Conservation (phyloP, 2,113 vertebrate genomes). For the Fulmarus glacialis region DNA sequence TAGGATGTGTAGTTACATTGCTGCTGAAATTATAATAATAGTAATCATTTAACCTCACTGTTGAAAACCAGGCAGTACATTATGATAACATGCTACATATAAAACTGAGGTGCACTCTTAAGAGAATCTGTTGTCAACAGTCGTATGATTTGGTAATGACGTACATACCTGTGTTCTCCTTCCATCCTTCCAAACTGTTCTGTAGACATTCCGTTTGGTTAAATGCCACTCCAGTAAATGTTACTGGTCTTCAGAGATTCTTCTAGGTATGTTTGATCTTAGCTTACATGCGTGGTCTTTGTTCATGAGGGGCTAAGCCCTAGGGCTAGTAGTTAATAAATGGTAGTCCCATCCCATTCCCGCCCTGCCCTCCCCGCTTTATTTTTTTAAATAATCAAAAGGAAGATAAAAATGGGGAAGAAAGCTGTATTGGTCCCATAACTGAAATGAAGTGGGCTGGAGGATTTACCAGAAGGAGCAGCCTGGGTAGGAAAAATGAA, state of each 20-base stretch:
- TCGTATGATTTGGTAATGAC: not conserved
- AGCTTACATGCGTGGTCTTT: not conserved
- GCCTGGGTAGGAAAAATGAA: not conserved
- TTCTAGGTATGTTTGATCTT: not conserved
- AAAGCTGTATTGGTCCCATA: not conserved
- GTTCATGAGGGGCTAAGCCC: not conserved
- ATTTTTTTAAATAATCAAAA: not conserved
- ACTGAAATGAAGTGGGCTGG: not conserved
- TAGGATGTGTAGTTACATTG: not conserved
- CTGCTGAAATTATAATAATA: not conserved
- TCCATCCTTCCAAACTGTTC: not conserved
- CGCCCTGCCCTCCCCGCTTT: rapidly evolving
- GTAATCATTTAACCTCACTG: not conserved
- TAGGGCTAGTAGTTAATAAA: not conserved
- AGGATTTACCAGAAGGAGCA: not conserved
- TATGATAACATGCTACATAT: not conserved
- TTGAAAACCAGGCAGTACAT: not conserved
- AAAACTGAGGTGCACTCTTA: not conserved
- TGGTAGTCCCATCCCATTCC: not conserved
- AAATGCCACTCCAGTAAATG: not conserved
- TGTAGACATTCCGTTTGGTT: not conserved
- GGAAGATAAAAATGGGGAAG: not conserved
- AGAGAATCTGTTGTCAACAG: not conserved
- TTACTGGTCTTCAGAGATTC: not conserved
- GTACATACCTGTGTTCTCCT: not conserved